Base-by-base conservation (phyloP, 2,113 vertebrate genomes). In the Lophotis ruficrista region DNA sequence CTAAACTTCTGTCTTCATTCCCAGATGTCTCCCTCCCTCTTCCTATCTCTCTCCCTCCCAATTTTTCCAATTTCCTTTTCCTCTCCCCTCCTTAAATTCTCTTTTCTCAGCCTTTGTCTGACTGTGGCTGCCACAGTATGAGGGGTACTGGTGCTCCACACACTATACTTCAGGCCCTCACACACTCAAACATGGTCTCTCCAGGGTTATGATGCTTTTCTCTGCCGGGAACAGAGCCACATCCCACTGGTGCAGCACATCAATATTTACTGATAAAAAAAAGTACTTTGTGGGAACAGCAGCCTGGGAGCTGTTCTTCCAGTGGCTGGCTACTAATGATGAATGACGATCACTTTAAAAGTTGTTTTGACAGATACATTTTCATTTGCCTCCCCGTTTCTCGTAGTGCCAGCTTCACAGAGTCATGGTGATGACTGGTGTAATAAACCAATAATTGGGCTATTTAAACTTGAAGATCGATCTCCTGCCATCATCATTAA, bases 321-420 rank as follows among this genome's bases (percentile, higher is more conserved):
- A 23, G 20, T 31, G 16, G 1, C 2, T 92, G 87, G 16, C 37
- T 75, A 17, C 27, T 47, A 65, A 75, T 48, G 79, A 69, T 20
- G 43, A 84, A 23, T 79, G 20, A 54, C 2, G 4, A 72, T 66
- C 25, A 53, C 20, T 78, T 72, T 45, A n/a, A 94, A 94, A 85
- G 15, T 48, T 87, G 14, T 16, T 78, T 90, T 75, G 33, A 33
- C 6, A 33, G n/a, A 37, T n/a, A 31, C 28, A 51, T 86, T 93
- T 93, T 72, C 45, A 80, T 83, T 80, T 90, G 35, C 53, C 20
- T 69, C 27, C 14, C 76, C 71, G 41, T 82, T 94, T 92, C 80
- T 77, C 4, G 2, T 37, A 76, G 17, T 33, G n/a, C 19, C 1
- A 0, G 2, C 73, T 78, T 89, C 41, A 68, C 19, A 28, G 48